Conservation (phyloP, 2,797 vertebrate genomes). For the Tenualosa ilisha region DNA sequence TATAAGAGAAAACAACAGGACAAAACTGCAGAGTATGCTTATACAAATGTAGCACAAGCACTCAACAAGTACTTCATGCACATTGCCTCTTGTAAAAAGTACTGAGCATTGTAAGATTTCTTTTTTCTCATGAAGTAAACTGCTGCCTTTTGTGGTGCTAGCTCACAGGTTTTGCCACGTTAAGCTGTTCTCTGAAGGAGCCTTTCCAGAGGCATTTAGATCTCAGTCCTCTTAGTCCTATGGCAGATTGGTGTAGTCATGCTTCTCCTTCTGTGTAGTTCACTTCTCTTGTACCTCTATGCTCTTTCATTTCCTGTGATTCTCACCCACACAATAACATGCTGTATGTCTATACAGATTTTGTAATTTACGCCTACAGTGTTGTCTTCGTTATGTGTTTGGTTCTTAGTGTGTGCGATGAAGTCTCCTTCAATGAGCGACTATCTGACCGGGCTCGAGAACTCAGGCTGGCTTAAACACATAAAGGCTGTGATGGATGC, state of each 20-base stretch:
- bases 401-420: constrained; percentile 73
- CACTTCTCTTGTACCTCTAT: not conserved
- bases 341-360: no score
- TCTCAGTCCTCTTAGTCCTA: not conserved
- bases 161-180: not conserved
- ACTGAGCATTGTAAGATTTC: not conserved
- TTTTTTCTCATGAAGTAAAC: not conserved
- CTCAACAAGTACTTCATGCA: not conserved
- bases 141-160: not conserved
- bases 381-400: not conserved
- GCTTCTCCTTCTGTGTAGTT: not conserved
- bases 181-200: not conserved
- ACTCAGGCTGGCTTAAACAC: constrained; percentile 80
- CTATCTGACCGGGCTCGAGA: constrained; percentile 81
- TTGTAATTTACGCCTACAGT: no score
- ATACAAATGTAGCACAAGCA: no score
- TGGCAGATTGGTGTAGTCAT: not conserved
- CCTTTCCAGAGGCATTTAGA: not conserved
- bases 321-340: no score
- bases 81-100: not conserved
- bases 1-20: not conserved
- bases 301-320: no score
- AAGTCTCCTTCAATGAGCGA: constrained; percentile 81
- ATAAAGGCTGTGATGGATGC: constrained; percentile 84
- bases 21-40: not conserved